Conservation (phyloP, 2,797 vertebrate genomes). For the Pachyuromys duprasi region DNA sequence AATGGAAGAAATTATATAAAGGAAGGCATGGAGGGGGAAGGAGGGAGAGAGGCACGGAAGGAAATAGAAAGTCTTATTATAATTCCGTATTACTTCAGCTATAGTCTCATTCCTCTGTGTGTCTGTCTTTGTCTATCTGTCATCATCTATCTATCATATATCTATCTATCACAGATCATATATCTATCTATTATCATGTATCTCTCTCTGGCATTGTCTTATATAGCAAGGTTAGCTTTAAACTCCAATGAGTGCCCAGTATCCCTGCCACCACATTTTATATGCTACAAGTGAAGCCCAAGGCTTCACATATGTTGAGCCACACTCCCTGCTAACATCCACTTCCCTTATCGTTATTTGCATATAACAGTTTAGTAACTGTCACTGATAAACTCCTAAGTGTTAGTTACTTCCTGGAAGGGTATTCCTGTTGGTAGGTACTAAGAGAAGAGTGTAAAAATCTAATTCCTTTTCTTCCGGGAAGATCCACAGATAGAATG, state of each 20-base stretch:
- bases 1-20: not conserved
- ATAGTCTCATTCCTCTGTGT: not conserved
- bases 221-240: not conserved
- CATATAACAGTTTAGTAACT: slow-evolving; percentile 1
- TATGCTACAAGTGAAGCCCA: not conserved
- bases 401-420: not conserved
- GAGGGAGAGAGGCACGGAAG: rapidly evolving
- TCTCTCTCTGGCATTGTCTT: not conserved
- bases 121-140: not conserved
- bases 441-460: not conserved
- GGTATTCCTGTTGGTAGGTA: not conserved
- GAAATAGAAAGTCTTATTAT: not conserved
- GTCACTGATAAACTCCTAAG: not conserved
- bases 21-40: rapidly evolving
- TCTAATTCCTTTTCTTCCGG: not conserved
- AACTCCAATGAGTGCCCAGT: not conserved
- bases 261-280: not conserved
- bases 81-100: not conserved
- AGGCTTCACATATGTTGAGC: not conserved
- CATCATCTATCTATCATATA: no score
- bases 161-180: not conserved
- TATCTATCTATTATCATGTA: not conserved
- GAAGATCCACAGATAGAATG: not conserved
- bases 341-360: not conserved
- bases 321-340: not conserved